A percentile compares a stretch with the other conserved stretches of the same genome.
Conservation (phyloP, 2,888 invertebrate genomes). For the Agriotes lineatus region DNA sequence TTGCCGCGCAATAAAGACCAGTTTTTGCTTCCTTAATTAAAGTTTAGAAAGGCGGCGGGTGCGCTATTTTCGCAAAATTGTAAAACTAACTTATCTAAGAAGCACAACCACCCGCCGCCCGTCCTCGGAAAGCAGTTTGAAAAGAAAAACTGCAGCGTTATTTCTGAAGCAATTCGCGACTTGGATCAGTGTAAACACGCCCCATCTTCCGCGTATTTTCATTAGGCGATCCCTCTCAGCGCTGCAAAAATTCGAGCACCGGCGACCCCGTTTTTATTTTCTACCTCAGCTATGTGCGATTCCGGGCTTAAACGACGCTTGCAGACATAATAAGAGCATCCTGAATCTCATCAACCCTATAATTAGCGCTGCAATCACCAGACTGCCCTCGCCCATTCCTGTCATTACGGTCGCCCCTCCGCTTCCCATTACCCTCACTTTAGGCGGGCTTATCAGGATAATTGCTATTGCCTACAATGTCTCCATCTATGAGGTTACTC, state of each 20-base stretch:
- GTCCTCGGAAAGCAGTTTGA: too few relatives aligned
- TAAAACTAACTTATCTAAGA: too few relatives aligned
- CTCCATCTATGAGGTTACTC: conserved; percentile 32
- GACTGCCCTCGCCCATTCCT: conserved; percentile 48
- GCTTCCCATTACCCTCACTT: conserved; percentile 38
- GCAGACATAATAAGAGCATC: conserved; percentile 52
- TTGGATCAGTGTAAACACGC: too few relatives aligned
- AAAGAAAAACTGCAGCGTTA: too few relatives aligned
- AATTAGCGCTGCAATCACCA: conserved; percentile 54
- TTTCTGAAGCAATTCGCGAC: too few relatives aligned
- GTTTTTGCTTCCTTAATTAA: too few relatives aligned
- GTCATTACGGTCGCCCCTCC: conserved; percentile 41
- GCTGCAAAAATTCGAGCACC: neutral
- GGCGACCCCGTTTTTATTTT: conserved; percentile 1
- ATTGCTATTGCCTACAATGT: conserved; percentile 40
- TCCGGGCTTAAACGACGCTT: conserved; percentile 41
- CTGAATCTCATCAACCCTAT: conserved; percentile 53
- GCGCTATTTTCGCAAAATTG: too few relatives aligned
- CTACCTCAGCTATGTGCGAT: conserved; percentile 11
- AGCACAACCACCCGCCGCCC: too few relatives aligned
- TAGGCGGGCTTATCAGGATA: conserved; percentile 41
- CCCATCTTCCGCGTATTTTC: too few relatives aligned
- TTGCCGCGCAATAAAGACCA: too few relatives aligned
- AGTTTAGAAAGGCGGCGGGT: too few relatives aligned
- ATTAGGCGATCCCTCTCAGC: neutral